Conservation (phyloP, 2,888 invertebrate genomes). For the Leucoma salicis region DNA sequence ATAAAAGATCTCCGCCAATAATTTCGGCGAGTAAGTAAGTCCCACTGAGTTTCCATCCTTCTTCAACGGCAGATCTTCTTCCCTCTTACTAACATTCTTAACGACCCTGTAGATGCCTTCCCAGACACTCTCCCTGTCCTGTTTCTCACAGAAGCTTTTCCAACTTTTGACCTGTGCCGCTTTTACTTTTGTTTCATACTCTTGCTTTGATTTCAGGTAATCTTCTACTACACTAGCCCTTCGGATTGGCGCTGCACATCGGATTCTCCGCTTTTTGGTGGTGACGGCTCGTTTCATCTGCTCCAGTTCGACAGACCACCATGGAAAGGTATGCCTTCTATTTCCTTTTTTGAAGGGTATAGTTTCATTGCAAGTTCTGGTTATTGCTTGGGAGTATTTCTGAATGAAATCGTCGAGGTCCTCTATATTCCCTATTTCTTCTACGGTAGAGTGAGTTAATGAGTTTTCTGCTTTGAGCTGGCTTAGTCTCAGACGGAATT, state of each 20-base stretch:
- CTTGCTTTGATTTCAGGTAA: background rate
- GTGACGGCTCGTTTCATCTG: background rate
- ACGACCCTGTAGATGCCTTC: no score
- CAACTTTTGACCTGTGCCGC: background rate
- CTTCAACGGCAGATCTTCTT: background rate
- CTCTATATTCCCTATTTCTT: background rate
- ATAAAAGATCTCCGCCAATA: no score
- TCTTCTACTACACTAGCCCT: background rate
- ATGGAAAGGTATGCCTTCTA: background rate
- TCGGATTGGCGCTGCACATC: background rate
- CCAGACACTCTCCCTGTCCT: no score
- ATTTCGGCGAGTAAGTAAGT: no score
- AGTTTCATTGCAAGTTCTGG: background rate
- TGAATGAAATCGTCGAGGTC: background rate
- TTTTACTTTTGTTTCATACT: background rate
- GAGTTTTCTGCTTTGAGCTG: background rate
- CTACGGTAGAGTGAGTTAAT: no score
- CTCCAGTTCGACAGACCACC: background rate
- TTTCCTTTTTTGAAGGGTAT: no score
- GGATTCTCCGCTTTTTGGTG: background rate
- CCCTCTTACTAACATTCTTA: background rate
- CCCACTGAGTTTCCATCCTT: background rate
- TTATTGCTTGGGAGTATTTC: background rate
- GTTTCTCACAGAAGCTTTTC: no score
- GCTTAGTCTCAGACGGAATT: no score